These are phyloP conservation scores for Peromyscus melanophrys DNA, from an alignment of 2,797 vertebrate species.

Conservation along the genomic window DNA sequence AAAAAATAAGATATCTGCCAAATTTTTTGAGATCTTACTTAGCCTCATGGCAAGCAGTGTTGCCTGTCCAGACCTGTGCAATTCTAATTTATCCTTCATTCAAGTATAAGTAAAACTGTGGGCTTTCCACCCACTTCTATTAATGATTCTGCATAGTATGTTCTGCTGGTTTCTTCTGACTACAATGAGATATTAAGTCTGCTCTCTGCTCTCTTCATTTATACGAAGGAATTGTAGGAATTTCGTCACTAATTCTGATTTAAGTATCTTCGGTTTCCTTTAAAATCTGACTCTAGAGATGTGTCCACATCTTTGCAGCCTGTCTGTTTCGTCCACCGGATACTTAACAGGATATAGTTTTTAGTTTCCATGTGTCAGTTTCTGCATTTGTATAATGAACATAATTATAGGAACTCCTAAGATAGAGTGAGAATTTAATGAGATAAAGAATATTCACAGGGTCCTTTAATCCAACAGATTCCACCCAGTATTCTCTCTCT, in stretches of 20 bases:
- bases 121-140: neutral
- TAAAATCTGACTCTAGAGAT: neutral
- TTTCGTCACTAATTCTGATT: neutral
- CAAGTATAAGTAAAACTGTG: neutral
- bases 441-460: neutral
- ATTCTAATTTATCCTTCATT: neutral
- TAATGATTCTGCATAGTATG: neutral
- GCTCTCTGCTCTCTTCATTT: neutral
- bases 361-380: neutral
- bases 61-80: neutral
- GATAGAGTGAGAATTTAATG: neutral
- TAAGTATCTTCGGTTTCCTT: neutral
- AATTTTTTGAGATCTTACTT: neutral
- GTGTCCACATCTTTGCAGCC: neutral
- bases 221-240: neutral
- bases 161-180: neutral
- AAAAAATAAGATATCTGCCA: neutral
- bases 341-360: neutral
- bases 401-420: constrained; percentile 2
- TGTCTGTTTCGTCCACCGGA: neutral
- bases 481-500: neutral
- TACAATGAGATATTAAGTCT: neutral
- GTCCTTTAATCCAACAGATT: neutral
- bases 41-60: neutral
- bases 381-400: neutral